Base-by-base conservation (phyloP, 2,888 invertebrate genomes). In the Clusia tigrina region DNA sequence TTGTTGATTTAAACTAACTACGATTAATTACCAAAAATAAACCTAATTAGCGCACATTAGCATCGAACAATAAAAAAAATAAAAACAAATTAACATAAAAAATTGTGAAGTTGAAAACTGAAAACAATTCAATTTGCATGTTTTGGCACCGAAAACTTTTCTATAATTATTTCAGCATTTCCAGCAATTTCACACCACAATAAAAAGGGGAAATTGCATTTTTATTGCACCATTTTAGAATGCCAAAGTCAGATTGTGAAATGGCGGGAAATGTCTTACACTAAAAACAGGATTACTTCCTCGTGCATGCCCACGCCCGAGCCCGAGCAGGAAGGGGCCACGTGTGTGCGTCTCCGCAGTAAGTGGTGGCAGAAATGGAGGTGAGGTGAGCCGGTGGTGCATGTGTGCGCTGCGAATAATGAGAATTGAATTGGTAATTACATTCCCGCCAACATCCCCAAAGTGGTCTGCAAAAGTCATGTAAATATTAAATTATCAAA, bases 381-480 rank as follows among this genome's bases (percentile, higher is more conserved):
- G 12, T 32, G 32, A 5, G 12, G 6, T 32, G 32, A 32, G 32
- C 12, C 15, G n/a, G 15, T 55, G 42, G n/a, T 32, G 17, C 48
- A 12, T 58, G 59, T 38, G 58, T 52, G 52, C 22, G 18, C 42
- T 32, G 53, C 37, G 53, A 42, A 42, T 61, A 61, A 57, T 57
- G 62, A 62, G 52, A 51, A 56, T 56, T 56, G 62, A 62, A 62
- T 62, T 62, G 57, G 62, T 62, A 52, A 62, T 62, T 62, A 62
- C 23, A 55, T 60, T 55, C 37, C 42, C 23, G n/a, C 51, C 25
- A 42, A n/a, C 6, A 32, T 48, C 20, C 48, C 61, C 52, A 52
- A 53, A 57, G 57, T 57, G 62, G 54, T 42, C 54, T n/a, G 25
- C 53, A 57, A 56, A 62, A 53, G 62, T 62, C 53, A 53, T 56